A percentile compares a stretch with the other conserved stretches of the same genome.
phyloP scores from a whole-genome alignment of 2,113 vertebrate genomes.

The Carassius carassius region DNA sequence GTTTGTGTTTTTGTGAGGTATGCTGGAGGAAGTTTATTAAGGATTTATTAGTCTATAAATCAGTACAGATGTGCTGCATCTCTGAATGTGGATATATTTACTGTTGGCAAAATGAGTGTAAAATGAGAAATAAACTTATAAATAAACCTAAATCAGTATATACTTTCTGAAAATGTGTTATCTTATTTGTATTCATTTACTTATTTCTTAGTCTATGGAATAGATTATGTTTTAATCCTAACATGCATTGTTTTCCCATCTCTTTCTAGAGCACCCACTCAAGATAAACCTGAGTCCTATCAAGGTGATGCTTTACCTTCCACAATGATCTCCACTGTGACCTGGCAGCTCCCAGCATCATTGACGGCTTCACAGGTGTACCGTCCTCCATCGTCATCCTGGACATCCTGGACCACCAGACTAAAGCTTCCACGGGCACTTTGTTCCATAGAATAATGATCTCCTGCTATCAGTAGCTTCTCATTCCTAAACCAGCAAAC shows the following conservation, averaged over 20 bases:
- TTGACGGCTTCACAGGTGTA: constrained; percentile 90
- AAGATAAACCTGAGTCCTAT: neutral
- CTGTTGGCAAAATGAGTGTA: neutral
- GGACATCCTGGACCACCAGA: constrained; percentile 78
- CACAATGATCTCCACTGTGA: constrained; percentile 87
- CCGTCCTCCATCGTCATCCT: constrained; percentile 79
- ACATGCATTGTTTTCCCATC: too few relatives aligned
- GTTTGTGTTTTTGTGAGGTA: constrained; percentile 43
- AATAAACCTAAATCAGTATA: too few relatives aligned
- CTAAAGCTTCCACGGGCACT: constrained; percentile 83
- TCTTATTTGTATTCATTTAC: too few relatives aligned
- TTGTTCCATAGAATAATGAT: constrained; percentile 69
- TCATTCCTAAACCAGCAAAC: constrained; percentile 88
- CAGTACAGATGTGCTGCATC: constrained; percentile 33
- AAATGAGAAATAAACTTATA: constrained; percentile 22
- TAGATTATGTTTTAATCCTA: neutral
- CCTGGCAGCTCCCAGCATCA: constrained; percentile 81
- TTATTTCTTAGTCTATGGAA: neutral
- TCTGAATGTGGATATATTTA: constrained; percentile 27
- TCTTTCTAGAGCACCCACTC: neutral
- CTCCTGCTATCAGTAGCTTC: constrained; percentile 75
- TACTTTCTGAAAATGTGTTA: too few relatives aligned
- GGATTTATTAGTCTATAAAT: constrained; percentile 53
- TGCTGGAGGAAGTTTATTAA: constrained; percentile 36
- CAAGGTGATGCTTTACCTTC: constrained; percentile 74